Conservation (phyloP, 2,888 invertebrate species). For the Philereme transversata region DNA sequence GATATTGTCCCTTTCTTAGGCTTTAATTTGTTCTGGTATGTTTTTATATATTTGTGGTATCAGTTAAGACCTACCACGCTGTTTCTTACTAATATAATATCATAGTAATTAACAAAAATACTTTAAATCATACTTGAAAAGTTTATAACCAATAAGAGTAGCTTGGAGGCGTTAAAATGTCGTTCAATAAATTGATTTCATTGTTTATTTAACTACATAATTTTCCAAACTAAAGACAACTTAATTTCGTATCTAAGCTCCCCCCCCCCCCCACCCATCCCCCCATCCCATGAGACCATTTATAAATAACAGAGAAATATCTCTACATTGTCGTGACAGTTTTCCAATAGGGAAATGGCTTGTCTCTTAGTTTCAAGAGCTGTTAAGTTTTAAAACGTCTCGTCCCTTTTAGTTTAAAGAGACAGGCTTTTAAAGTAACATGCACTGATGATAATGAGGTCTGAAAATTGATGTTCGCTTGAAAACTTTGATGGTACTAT, state of each 20-base stretch:
- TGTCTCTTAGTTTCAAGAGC: conserved; percentile 7
- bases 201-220: neutral
- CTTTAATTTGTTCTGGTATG: too few species aligned
- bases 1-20: too few species aligned
- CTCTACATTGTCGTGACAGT: conserved; percentile 15
- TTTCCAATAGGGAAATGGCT: conserved; percentile 19
- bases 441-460: neutral
- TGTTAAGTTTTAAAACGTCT: conserved; percentile 14
- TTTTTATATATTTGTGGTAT: too few species aligned
- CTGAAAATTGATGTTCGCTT: neutral
- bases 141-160: too few species aligned
- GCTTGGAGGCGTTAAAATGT: too few species aligned
- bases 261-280: too few species aligned
- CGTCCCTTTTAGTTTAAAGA: conserved; percentile 5
- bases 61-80: too few species aligned
- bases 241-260: conserved; percentile 7
- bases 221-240: neutral
- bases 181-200: too few species aligned
- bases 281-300: conserved; percentile 1
- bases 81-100: too few species aligned
- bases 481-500: too few species aligned
- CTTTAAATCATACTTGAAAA: too few species aligned
- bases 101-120: too few species aligned
- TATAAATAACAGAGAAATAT: neutral
- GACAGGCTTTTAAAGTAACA: conserved; percentile 13